Percentiles rank a stretch among this genome's conserved stretches.
phyloP scores from a whole-genome alignment of 2,113 vertebrate genomes.

The Morone saxatilis region DNA sequence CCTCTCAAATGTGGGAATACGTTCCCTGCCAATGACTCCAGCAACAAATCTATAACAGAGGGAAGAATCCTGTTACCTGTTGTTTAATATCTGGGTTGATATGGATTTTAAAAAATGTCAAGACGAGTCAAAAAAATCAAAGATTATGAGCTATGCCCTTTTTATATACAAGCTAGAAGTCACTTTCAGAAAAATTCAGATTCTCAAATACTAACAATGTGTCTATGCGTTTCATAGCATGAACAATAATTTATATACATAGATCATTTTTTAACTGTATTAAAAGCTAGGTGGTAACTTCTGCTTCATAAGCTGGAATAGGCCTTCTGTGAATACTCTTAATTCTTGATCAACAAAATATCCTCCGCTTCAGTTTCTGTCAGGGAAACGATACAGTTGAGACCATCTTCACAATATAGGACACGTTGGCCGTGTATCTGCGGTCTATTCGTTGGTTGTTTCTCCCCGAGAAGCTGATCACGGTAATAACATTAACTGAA shows the following conservation, averaged over 20 bases:
- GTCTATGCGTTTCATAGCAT: too few species aligned
- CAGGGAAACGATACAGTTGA: not conserved
- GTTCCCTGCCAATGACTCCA: constrained; percentile 95
- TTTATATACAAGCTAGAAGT: too few species aligned
- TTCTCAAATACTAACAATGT: too few species aligned
- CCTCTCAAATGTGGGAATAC: constrained; percentile 96
- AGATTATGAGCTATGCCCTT: not conserved
- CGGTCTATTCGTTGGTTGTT: not conserved
- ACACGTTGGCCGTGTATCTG: not conserved
- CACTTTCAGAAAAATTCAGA: too few species aligned
- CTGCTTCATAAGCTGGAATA: not conserved
- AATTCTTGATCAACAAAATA: not conserved
- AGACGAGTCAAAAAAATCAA: too few species aligned
- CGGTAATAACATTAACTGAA: not conserved
- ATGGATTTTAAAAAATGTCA: too few species aligned
- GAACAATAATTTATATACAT: too few species aligned
- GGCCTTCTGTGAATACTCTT: not conserved
- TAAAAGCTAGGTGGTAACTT: not conserved
- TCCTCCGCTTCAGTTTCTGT: not conserved
- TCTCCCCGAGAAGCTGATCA: not conserved
- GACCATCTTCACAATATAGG: not conserved
- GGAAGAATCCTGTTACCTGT: not conserved
- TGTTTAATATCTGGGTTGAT: not conserved
- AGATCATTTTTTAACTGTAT: not conserved
- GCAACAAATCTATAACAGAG: constrained; percentile 91